phyloP scores from a whole-genome alignment of 1,140 invertebrate genomes.

The Drosophila repleta region DNA sequence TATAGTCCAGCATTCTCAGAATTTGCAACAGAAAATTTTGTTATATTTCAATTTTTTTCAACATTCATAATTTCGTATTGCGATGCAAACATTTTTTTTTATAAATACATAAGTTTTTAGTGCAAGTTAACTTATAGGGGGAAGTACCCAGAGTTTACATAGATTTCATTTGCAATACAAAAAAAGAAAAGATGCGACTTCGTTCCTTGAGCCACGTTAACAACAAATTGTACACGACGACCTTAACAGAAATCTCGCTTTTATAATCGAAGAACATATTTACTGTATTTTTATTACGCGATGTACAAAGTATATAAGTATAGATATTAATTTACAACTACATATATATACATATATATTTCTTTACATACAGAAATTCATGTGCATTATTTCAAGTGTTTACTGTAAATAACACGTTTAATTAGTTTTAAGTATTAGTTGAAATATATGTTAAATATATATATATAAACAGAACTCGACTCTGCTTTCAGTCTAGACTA shows the following conservation, averaged over 20 bases:
- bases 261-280: conserved; percentile 6
- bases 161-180: neutral
- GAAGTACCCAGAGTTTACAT: neutral
- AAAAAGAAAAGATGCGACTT: conserved; percentile 15
- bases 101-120: neutral
- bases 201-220: conserved; percentile 24
- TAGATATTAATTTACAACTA: conserved; percentile 15
- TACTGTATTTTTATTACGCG: conserved; percentile 24
- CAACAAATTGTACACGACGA: conserved; percentile 23
- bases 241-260: conserved; percentile 33
- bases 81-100: no score
- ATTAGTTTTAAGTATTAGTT: conserved; percentile 49
- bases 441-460: conserved; percentile 40
- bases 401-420: conserved; percentile 33
- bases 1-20: no score
- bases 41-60: no score
- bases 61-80: no score
- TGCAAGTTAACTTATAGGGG: neutral
- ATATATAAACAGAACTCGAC: neutral
- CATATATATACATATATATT: no score
- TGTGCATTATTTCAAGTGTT: conserved; percentile 37
- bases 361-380: conserved; percentile 16
- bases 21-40: no score
- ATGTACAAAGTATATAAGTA: conserved; percentile 12
- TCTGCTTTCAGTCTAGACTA: conserved; percentile 33